Conservation (phyloP, 1,140 invertebrate genomes). For the Temnothorax longispinosus region DNA sequence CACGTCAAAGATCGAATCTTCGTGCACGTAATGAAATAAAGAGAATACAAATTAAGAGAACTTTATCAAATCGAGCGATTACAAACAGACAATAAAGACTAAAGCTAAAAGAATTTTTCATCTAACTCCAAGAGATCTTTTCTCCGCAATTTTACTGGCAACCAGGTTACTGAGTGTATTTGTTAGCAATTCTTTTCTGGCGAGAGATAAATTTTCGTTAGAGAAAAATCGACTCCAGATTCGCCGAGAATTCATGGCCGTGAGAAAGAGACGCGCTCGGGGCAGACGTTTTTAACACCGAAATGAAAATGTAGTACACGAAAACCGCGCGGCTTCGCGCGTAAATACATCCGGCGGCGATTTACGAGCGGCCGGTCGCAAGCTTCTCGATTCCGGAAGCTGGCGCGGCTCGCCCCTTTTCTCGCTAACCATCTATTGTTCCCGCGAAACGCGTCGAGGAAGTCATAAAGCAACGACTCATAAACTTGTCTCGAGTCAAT, state of each 20-base stretch:
- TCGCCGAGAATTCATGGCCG: background rate
- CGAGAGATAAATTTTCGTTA: conserved; percentile 10
- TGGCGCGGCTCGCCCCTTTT: background rate
- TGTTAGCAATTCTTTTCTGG: background rate
- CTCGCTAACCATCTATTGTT: conserved; percentile 35
- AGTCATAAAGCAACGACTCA: conserved; percentile 34
- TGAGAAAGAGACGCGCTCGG: background rate
- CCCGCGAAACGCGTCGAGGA: conserved; percentile 20
- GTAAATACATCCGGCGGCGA: conserved; percentile 41
- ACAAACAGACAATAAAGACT: background rate
- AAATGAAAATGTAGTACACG: conserved; percentile 9
- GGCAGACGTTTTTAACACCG: background rate
- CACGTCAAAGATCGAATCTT: background rate
- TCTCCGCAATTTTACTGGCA: background rate
- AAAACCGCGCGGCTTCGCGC: background rate
- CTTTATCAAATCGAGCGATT: background rate
- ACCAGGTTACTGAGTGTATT: background rate
- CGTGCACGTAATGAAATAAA: background rate
- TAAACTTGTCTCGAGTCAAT: conserved; percentile 49
- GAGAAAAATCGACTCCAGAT: conserved; percentile 11
- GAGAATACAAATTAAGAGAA: background rate
- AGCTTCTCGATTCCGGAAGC: conserved; percentile 32
- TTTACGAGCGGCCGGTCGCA: conserved; percentile 33
- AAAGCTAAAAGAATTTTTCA: background rate
- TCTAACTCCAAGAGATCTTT: background rate